Evolutionary conservation across 2,888 invertebrate species (phyloP).

Genomic region (Phytoseiulus persimilis): DNA sequence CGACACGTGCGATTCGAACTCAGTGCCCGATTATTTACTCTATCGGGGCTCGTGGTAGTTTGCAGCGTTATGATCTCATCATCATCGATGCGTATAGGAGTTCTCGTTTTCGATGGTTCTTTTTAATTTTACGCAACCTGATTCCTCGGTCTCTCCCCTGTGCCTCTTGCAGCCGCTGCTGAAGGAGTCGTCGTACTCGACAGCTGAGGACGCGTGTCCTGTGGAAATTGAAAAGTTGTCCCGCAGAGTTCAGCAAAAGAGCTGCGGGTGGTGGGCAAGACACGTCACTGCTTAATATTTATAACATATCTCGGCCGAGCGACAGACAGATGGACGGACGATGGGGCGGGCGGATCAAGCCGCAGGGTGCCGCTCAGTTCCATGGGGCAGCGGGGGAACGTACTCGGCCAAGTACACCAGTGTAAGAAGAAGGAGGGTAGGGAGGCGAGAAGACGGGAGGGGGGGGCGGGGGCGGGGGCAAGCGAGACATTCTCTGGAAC

Average conservation of each 20-base stretch:
- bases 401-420: neutral
- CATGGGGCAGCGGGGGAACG: neutral
- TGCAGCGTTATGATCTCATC: neutral
- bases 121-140: no score
- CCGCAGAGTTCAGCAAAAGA: constrained; percentile 30
- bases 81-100: neutral
- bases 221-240: constrained; percentile 31
- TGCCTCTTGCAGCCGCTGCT: neutral
- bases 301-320: constrained; percentile 19
- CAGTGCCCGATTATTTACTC: neutral
- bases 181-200: neutral
- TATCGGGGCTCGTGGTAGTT: neutral
- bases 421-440: neutral
- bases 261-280: constrained; percentile 25
- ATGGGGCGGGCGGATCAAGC: neutral
- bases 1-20: neutral
- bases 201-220: neutral
- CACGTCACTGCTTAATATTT: constrained; percentile 39
- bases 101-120: neutral
- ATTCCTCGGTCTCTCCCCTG: neutral
- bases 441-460: neutral
- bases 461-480: neutral
- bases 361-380: neutral
- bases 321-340: neutral
- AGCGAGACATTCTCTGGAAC: neutral